These are phyloP conservation scores for Antennarius striatus DNA, from an alignment of 2,113 vertebrate genomes.

Conservation along the genomic window DNA sequence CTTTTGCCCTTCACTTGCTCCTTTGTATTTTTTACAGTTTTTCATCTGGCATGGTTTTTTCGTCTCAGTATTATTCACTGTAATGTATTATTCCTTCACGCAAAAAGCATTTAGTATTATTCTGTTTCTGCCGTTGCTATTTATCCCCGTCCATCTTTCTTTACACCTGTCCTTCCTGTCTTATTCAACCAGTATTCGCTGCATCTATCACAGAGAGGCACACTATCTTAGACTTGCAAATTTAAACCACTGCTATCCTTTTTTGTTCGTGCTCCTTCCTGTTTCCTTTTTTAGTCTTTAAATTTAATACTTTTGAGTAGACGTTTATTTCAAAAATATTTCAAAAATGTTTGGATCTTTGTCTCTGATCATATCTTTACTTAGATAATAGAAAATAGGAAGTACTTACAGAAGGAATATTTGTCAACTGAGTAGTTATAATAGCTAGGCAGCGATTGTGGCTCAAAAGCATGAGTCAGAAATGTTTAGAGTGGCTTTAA, in stretches of 20 bases:
- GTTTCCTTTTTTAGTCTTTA: background rate
- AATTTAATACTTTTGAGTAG: background rate
- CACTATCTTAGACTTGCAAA: background rate
- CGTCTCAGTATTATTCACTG: constrained; percentile 28
- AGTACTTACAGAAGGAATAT: too few relatives aligned
- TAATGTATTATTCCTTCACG: constrained; percentile 40
- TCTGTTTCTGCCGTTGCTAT: constrained; percentile 40
- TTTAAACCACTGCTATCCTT: background rate
- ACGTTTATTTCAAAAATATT: constrained; percentile 12
- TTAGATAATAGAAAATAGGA: background rate
- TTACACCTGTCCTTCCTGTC: constrained; percentile 35
- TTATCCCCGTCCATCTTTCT: constrained; percentile 53
- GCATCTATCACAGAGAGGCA: constrained; percentile 46
- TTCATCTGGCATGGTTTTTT: constrained; percentile 17
- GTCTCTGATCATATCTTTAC: constrained; percentile 10
- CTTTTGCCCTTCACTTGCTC: constrained; percentile 58
- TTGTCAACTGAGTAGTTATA: too few relatives aligned
- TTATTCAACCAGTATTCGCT: constrained; percentile 17
- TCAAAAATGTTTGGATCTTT: too few relatives aligned
- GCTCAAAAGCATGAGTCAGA: too few relatives aligned
- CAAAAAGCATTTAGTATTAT: constrained; percentile 34
- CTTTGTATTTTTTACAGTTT: constrained; percentile 24
- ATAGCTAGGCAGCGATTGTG: too few relatives aligned
- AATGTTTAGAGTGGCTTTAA: too few relatives aligned
- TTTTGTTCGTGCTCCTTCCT: background rate